Base-by-base conservation (phyloP, 1,140 invertebrate species). In the Eufriesea mexicana region DNA sequence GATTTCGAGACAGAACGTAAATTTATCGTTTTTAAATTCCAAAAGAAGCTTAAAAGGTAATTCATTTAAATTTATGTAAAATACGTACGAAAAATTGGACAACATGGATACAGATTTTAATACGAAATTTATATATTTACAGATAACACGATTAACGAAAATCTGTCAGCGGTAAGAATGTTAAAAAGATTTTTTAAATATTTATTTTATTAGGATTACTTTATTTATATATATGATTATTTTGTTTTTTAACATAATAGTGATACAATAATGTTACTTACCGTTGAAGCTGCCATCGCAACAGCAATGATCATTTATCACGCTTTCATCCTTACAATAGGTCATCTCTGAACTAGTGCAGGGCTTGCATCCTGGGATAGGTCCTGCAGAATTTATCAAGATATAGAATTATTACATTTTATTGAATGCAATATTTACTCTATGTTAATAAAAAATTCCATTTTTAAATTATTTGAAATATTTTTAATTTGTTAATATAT, bases 221-320 rank as follows among this genome's bases (percentile, higher is more conserved):
- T n/a, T n/a, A n/a, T n/a, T n/a, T n/a, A n/a, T n/a, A n/a, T n/a
- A n/a, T n/a, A n/a, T 14, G 25, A 18, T 8, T 62, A 28, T 28
- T 61, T 25, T 47, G n/a, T 16, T 51, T 51, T 62, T 2, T 20
- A 47, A 23, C 20, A 18, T 51, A 2, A 7, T 23, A 54, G 25
- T 49, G 35, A 35, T 35, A 35, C 4, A 35, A 35, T 35, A 8
- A 49, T 62, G 8, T 59, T 76, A 90, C 90, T 66, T 57, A 94
- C 93, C 90, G 75, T 94, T 91, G 84, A 87, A 91, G 57, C 83
- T 88, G 70, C 94, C 93, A 91, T 97, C 96, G 93, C 96, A 97
- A 92, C 96, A 96, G 92, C 96, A 97, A 92, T 97, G 96, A 92
- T 97, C 96, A 45, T 95, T 95, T 81, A 97, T 94, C 81, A 96